These are phyloP conservation scores for Phenacoccus solenopsis DNA, from an alignment of 1,140 invertebrate species.

Conservation along the genomic window DNA sequence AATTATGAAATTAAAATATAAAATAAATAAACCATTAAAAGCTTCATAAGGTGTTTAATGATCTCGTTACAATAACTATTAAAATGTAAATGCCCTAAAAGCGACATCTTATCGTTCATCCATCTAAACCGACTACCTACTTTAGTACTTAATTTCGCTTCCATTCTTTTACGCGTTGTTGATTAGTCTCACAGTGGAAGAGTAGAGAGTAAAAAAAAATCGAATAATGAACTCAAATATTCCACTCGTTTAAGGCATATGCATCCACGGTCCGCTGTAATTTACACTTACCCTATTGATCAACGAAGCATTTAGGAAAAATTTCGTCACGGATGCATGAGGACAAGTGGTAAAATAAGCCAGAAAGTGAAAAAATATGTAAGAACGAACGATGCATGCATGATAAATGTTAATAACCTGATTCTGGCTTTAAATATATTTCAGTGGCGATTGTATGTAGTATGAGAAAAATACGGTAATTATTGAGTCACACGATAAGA, in stretches of 20 bases:
- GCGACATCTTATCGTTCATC: neutral
- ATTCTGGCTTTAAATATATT: neutral
- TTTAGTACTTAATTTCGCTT: neutral
- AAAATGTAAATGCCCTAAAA: neutral
- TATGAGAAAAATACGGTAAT: neutral
- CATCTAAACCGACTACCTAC: neutral
- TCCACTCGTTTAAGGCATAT: neutral
- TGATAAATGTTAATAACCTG: neutral
- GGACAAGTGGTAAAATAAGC: neutral
- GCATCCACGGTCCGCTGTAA: neutral
- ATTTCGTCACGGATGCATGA: neutral
- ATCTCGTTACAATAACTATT: no score
- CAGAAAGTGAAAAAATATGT: neutral
- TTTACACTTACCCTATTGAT: slow-evolving; percentile 2
- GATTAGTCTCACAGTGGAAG: neutral
- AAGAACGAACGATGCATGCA: neutral
- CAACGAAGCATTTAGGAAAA: neutral
- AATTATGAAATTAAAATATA: no score
- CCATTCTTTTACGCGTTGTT: neutral
- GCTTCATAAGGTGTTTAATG: no score
- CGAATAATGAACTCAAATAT: neutral
- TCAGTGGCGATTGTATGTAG: neutral
- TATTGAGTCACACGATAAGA: neutral
- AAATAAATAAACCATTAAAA: no score
- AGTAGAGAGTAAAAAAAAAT: no score